phyloP scores from a whole-genome alignment of 2,113 vertebrate genomes.

The Saccopteryx bilineata region DNA sequence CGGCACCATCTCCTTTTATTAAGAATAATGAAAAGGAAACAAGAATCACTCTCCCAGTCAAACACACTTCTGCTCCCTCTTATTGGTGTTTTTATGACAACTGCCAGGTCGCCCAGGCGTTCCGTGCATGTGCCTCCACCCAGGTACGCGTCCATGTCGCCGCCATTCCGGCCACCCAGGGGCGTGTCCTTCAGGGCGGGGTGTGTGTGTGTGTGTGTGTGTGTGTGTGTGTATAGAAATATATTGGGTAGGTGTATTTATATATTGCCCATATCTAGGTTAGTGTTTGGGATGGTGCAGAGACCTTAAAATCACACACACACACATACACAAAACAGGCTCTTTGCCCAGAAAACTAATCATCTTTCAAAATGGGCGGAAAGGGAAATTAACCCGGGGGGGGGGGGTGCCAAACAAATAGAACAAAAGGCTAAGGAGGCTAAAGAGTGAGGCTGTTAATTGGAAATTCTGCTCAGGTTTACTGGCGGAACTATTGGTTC shows the following conservation, averaged over 20 bases:
- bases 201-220: not conserved
- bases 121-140: not conserved
- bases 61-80: constrained; percentile 80
- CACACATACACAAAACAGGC: not conserved
- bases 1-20: constrained; percentile 89
- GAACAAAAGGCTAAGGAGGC: not conserved
- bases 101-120: constrained; percentile 58
- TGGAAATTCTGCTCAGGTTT: constrained; percentile 1
- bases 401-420: not conserved
- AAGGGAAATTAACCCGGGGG: constrained; percentile 58
- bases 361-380: constrained; percentile 68
- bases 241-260: constrained; percentile 40
- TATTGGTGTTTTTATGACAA: constrained; percentile 85
- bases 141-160: constrained; percentile 32
- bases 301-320: constrained; percentile 62
- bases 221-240: not conserved
- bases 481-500: not conserved
- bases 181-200: not conserved
- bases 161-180: not conserved
- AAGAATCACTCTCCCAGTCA: constrained; percentile 88
- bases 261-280: constrained; percentile 1
- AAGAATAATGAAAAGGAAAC: constrained; percentile 90
- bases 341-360: constrained; percentile 71
- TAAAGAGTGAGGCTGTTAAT: not conserved
- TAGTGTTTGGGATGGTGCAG: constrained; percentile 56